phyloP scores from a whole-genome alignment of 1,140 invertebrate species.

The Pseudomyrmex pallidus region DNA sequence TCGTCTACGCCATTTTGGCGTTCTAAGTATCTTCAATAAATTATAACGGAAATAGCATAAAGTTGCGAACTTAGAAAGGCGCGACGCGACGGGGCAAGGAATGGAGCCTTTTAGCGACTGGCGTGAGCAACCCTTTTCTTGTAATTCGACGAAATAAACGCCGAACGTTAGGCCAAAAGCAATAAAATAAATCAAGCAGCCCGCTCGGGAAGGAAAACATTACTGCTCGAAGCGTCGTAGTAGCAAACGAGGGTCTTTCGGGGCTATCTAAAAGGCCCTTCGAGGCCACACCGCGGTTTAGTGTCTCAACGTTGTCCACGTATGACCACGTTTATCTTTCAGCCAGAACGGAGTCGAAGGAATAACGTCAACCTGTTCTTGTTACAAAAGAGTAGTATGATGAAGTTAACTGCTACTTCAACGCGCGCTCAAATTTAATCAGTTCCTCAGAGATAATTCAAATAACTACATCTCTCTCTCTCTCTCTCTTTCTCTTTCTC shows the following conservation, averaged over 20 bases:
- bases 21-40: constrained; percentile 40
- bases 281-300: constrained; percentile 53
- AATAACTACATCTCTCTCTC: not conserved
- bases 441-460: constrained; percentile 32
- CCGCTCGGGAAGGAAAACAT: constrained; percentile 75
- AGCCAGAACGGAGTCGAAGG: constrained; percentile 42
- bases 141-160: constrained; percentile 78
- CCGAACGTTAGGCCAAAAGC: constrained; percentile 76
- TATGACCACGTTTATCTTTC: constrained; percentile 54
- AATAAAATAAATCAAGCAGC: constrained; percentile 77
- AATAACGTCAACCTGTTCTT: constrained; percentile 34
- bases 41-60: constrained; percentile 64
- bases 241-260: constrained; percentile 74
- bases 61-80: constrained; percentile 50
- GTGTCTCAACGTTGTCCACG: constrained; percentile 44
- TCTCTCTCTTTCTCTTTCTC: no score
- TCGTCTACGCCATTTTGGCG: not conserved
- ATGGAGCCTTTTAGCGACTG: constrained; percentile 74
- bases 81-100: constrained; percentile 18
- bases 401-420: constrained; percentile 18
- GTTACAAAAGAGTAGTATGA: constrained; percentile 27
- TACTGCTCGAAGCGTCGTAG: constrained; percentile 69
- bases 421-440: constrained; percentile 34
- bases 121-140: constrained; percentile 77
- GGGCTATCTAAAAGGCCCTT: constrained; percentile 62